Evolutionary conservation across 2,113 vertebrate genomes (phyloP).

Genomic region (Ramphastos sulfuratus): DNA sequence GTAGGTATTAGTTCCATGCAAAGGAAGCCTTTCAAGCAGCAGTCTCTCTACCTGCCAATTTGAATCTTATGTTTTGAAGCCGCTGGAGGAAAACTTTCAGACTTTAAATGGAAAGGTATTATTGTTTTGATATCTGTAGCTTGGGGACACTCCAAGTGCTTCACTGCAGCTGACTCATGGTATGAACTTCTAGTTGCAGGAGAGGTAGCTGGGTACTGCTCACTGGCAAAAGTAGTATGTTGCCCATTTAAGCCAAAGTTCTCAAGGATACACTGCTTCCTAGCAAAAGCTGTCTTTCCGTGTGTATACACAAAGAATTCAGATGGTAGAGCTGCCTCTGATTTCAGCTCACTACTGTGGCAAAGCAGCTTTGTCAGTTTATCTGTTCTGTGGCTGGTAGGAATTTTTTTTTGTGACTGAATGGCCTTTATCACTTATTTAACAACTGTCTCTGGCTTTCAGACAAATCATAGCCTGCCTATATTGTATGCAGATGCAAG

Average conservation of each 20-base stretch:
- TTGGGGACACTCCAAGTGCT: background rate
- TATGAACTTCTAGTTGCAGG: background rate
- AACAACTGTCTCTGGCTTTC: background rate
- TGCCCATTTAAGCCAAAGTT: background rate
- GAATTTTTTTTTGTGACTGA: background rate
- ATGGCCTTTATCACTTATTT: background rate
- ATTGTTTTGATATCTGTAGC: background rate
- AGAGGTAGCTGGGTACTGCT: background rate
- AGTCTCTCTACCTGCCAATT: constrained; percentile 82
- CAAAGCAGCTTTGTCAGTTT: background rate
- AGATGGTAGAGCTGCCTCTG: background rate
- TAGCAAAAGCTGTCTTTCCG: background rate
- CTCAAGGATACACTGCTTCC: background rate
- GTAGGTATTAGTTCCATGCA: constrained; percentile 91
- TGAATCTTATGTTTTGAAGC: constrained; percentile 89
- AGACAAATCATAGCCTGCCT: background rate
- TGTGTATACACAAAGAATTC: background rate
- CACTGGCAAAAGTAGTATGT: too few relatives aligned
- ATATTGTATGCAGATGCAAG: background rate
- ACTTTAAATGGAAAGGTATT: constrained; percentile 91
- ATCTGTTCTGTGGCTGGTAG: background rate
- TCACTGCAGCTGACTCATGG: background rate
- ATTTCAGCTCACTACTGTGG: background rate
- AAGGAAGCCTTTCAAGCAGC: constrained; percentile 80
- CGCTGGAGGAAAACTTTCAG: constrained; percentile 81